Evolutionary conservation across 1,140 invertebrate species (phyloP).

Genomic region (Leptopilina boulardi): DNA sequence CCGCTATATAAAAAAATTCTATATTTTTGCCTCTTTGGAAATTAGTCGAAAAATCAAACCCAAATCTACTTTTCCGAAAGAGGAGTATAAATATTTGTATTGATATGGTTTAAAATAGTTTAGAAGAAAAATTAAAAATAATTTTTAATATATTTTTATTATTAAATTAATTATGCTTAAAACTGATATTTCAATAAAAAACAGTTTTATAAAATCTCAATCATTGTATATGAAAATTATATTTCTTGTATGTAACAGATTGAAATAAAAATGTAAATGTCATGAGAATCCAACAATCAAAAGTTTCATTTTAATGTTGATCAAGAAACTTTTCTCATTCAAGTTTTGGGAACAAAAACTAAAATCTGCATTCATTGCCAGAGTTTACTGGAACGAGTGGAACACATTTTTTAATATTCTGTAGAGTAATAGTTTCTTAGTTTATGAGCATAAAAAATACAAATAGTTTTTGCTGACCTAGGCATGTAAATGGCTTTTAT

Average conservation of each 20-base stretch:
- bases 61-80: no score
- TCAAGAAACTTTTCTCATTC: slow-evolving; percentile 17
- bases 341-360: slow-evolving; percentile 10
- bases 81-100: no score
- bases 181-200: no score
- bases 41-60: no score
- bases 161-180: no score
- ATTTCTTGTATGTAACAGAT: neutral
- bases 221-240: no score
- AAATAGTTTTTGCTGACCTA: slow-evolving; percentile 5
- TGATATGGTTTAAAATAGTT: no score
- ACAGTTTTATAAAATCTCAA: no score
- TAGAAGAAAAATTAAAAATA: no score
- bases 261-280: slow-evolving; percentile 12
- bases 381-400: neutral
- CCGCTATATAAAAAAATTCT: no score
- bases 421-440: slow-evolving; percentile 5
- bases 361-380: slow-evolving; percentile 10
- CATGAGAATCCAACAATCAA: neutral
- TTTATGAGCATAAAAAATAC: neutral
- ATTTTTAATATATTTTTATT: no score
- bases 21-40: no score
- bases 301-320: slow-evolving; percentile 11
- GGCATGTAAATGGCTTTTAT: slow-evolving; percentile 13
- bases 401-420: neutral